phyloP scores from a whole-genome alignment of 2,888 invertebrate species.

The Scaptomyza polygonia region DNA sequence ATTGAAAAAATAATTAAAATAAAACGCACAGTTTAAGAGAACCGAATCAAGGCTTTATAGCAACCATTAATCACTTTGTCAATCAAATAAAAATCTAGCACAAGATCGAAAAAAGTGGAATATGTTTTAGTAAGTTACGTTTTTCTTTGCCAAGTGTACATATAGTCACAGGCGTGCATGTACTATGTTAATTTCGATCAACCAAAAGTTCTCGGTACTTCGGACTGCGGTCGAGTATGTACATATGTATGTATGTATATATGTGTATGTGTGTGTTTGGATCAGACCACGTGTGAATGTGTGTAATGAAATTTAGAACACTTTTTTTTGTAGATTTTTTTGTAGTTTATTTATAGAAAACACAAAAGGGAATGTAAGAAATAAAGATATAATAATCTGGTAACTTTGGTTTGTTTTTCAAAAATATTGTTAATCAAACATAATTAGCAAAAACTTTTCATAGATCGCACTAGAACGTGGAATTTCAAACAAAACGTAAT shows the following conservation, averaged over 20 bases:
- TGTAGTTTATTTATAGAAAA: slow-evolving; percentile 7
- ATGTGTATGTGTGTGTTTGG: not conserved
- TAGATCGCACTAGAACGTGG: no score
- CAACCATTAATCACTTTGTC: not conserved
- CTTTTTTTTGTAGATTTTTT: not conserved
- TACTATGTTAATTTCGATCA: not conserved
- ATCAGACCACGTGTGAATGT: slow-evolving; percentile 9
- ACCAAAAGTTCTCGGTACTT: slow-evolving; percentile 3
- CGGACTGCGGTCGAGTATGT: slow-evolving; percentile 5
- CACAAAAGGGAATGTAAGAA: not conserved
- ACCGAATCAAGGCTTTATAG: not conserved
- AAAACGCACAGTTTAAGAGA: not conserved
- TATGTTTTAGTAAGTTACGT: slow-evolving; percentile 37
- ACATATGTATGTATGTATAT: not conserved
- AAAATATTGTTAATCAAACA: no score
- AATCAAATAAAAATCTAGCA: not conserved
- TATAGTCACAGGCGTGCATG: not conserved
- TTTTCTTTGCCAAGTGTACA: not conserved
- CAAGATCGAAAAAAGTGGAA: slow-evolving; percentile 9
- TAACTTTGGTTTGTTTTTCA: no score
- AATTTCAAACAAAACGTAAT: not conserved
- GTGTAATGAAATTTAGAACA: not conserved
- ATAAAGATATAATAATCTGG: not conserved
- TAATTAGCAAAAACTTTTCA: no score
- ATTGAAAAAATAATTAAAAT: not conserved